Evolutionary conservation across 2,888 invertebrate species (phyloP).

Genomic region (Amblyteles armatorius): DNA sequence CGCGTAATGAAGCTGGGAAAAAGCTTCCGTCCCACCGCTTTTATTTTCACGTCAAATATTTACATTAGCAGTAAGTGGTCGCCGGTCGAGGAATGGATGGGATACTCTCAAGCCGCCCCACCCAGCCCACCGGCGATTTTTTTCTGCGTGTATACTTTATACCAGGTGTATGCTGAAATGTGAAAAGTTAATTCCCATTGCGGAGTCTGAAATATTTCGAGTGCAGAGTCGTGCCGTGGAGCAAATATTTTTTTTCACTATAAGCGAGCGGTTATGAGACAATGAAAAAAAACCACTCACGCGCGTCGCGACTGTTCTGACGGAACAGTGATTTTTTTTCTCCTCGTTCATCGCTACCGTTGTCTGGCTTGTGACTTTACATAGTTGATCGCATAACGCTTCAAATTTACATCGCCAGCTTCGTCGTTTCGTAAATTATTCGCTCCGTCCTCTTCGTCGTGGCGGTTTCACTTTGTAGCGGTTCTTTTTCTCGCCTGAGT

Average conservation of each 20-base stretch:
- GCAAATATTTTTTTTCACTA: slow-evolving; percentile 4
- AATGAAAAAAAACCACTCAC: background rate
- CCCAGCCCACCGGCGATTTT: slow-evolving; percentile 18
- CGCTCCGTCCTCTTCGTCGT: background rate
- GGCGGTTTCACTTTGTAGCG: background rate
- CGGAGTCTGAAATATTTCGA: slow-evolving; percentile 36
- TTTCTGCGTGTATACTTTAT: slow-evolving; percentile 39
- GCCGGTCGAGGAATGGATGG: slow-evolving; percentile 26
- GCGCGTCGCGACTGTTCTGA: slow-evolving; percentile 14
- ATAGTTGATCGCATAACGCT: too few species aligned
- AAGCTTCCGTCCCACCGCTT: slow-evolving; percentile 47
- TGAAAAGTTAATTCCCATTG: slow-evolving; percentile 45
- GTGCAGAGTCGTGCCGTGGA: slow-evolving; percentile 3
- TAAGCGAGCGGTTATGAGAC: slow-evolving; percentile 4
- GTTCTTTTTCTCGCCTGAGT: too few species aligned
- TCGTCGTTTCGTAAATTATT: slow-evolving; percentile 14
- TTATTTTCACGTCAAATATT: slow-evolving; percentile 61
- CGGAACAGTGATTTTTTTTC: slow-evolving; percentile 24
- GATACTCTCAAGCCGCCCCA: slow-evolving; percentile 5
- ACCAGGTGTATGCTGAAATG: slow-evolving; percentile 19
- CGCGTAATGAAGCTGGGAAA: slow-evolving; percentile 52
- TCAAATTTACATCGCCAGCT: too few species aligned
- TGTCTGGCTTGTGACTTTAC: background rate
- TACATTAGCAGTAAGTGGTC: slow-evolving; percentile 40
- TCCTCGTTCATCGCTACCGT: slow-evolving; percentile 17